Evolutionary conservation across 2,113 vertebrate genomes (phyloP), one percentile per base, ranked within the genome.

Genomic region (Nicator chloris): DNA sequence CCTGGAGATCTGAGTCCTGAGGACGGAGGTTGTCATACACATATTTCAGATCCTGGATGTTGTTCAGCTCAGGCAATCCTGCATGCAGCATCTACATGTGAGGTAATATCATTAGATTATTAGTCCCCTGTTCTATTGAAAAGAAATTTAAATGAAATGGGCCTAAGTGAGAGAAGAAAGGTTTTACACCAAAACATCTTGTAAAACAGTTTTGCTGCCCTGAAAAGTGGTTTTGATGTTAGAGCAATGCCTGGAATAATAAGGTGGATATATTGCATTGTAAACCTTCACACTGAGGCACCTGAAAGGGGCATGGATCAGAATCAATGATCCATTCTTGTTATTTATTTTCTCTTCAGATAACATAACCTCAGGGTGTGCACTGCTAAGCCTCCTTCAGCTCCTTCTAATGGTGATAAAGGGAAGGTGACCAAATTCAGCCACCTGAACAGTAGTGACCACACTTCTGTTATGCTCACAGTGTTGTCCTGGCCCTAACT

Each of bases 21-120:
- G 98, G 98, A 59, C 98, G 97, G 88, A 99, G 98, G 80, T 98
- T 99, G 57, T 98, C 97, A 85, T 98, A 98, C 39, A 99, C 98
- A 4, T 99, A 99, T 77, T 98, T 98, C 92, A 99, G 96, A 91
- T 99, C 99, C 86, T 97, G 97, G 39, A 92, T 64, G 87, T 98
- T 97, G 59, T 97, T 98, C 65, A 99, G 96, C 76, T 99, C 99
- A 1, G 98, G 98, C 93, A 99, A 96, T 59, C 98, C 98, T 57
- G 98, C 98, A 35, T 95, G 89, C 15, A 99, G 96, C 99, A 99
- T 99, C 99, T 99, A 87, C 40, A 82, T 15, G 40, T 10, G 91
- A 86, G 95, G 39, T 33, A 42, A 78, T 47, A 59, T n/a, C n/a
- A n/a, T 28, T 42, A 37, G 21, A 14, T 33, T 8, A 42, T 83